Base-by-base conservation (phyloP, 2,888 invertebrate species). In the Cephus pygmeus region DNA sequence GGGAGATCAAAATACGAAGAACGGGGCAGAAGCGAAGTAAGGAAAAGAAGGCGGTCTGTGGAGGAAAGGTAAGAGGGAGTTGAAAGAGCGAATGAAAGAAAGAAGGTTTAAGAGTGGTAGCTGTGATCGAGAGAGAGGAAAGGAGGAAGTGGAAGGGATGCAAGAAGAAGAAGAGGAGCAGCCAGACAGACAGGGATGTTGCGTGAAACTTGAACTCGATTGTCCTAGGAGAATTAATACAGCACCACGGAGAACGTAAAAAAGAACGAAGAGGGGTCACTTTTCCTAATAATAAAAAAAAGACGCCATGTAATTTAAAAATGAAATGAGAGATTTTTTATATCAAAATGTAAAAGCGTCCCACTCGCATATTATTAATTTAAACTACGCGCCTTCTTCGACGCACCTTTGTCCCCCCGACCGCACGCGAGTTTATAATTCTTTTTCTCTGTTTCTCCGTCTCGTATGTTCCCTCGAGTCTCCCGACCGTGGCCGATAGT, bases 31-130 rank as follows among this genome's bases (percentile, higher is more conserved):
- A 73, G 12, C 71, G 69, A 76, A 36, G 31, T 34, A 68, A 34
- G 34, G 34, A 9, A 75, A 36, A 76, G 69, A 40, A 78, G 69
- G 34, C 33, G 74, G 75, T 77, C 73, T 78, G 71, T 73, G 78
- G 68, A 77, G 30, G 36, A 75, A 73, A 74, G 79, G 77, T 71
- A 73, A 76, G 75, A 69, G 74, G 71, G 75, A 79, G 79, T 56
- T 56, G 31, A 75, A 75, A 76, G 75, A 76, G 40, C 68, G 79
- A 76, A 73, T 74, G 76, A 74, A 75, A 36, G 33, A 75, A 36
- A 56, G 34, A 40, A 23, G 78, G 75, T 69, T 75, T 34, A 73
- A 69, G 75, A 73, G 30, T 69, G 73, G 73, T 30, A 73, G 40
- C 36, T 31, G 1, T 12, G 40, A 36, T 11, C 35, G 73, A 35